Evolutionary conservation across 2,113 vertebrate species (phyloP), one percentile per base, ranked within the genome.

Genomic region (Gorilla gorilla): DNA sequence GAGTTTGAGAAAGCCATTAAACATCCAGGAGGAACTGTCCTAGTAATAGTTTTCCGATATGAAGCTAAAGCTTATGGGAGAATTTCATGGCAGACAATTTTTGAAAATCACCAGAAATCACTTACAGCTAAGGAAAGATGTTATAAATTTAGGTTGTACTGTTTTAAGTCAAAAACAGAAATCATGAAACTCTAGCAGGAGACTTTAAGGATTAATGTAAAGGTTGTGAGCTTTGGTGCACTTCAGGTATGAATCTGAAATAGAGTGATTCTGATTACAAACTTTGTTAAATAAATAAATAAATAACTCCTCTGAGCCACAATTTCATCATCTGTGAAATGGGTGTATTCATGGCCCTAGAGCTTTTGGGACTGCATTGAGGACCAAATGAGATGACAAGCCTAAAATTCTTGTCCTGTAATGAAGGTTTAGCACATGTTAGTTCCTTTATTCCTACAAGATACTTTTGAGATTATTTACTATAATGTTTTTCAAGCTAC

Each of bases 141-240:
- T 25, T 82, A 61, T 61, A 82, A 66, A 76, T 82, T 61, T 59
- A 83, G 14, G 13, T 72, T 72, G 6, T 45, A 10, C 3, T 23
- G 3, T 66, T 84, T 96, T 85, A 94, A 89, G 23, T 81, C 11
- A 86, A 89, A 82, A 80, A 32, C 40, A 94, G 20, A 93, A 55
- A 50, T 80, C 20, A 40, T 43, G 75, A 40, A 45, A 25, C 38
- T 75, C 6, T 70, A 55, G 16, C 66, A 86, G 38, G 55, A 94
- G 82, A 43, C 30, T 40, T 57, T 91, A 38, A 61, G 6, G 30
- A 32, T 93, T 48, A 57, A 52, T 32, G 6, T 64, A 70, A 93
- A 93, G n/a, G 4, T 35, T 68, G 8, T 40, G 64, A 30, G 30
- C 5, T 79, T 61, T 81, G 52, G 8, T 73, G 20, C 2, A 14